Evolutionary conservation across 2,888 invertebrate species (phyloP), one percentile per base, ranked within the genome.

Genomic region (Drosophila infuscata): DNA sequence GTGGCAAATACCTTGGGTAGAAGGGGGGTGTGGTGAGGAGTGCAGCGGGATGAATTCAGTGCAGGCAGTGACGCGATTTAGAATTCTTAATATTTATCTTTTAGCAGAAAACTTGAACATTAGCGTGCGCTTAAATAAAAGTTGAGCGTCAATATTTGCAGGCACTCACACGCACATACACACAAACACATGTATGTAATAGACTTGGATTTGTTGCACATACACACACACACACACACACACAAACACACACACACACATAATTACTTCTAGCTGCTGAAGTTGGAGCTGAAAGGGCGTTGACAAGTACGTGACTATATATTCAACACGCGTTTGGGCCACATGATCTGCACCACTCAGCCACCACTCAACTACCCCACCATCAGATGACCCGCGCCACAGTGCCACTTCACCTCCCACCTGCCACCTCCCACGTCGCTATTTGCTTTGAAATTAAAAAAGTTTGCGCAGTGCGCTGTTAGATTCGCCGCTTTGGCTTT

Each of bases 371-470:
- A 30, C 46, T 11, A 38, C 41, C 54, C 17, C 41, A 43, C 56
- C n/a, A 12, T 32, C 38, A 30, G 53, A 38, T 60, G 62, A 70
- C 63, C 54, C 60, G 46, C 3, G 29, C 33, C 54, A 33, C 46
- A 52, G 36, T 58, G 11, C 25, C 9, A 25, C 33, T 36, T 25
- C 53, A 46, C 35, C 49, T 36, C 57, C 54, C 54, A 35, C 25
- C 25, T 25, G 25, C 25, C 53, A 46, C 35, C 49, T 36, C 57
- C 54, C 54, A 35, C 25, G 15, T 3, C 9, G 75, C 70, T 87
- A 86, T 87, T 87, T 88, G 76, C 88, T 88, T 87, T 88, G 86
- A 88, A 88, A 88, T 88, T 88, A 87, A 88, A 88, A 88, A 88
- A 88, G 84, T 88, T 88, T 81, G 75, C 69, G 52, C 81, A 70